Base-by-base conservation (phyloP, 2,888 invertebrate genomes). In the Stegana nigrithorax region DNA sequence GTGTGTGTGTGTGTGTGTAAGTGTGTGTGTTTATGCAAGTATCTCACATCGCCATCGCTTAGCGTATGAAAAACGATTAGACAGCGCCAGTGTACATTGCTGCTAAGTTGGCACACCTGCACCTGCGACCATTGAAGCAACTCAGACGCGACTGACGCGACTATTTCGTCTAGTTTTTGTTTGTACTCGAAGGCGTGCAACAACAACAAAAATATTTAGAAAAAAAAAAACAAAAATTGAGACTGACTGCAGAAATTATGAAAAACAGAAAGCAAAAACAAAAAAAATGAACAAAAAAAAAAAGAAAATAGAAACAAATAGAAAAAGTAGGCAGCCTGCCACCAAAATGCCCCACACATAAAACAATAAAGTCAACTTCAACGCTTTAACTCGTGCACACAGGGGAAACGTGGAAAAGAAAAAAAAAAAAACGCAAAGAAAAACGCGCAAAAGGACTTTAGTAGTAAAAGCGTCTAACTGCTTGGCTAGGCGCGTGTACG, bases 81-180 rank as follows among this genome's bases (percentile, higher is more conserved):
- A n/a, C n/a, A n/a, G n/a, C n/a, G n/a, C n/a, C n/a, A n/a, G n/a
- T n/a, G n/a, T n/a, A n/a, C n/a, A n/a, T n/a, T n/a, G n/a, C n/a
- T n/a, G n/a, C n/a, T n/a, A n/a, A n/a, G n/a, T 36, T 36, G 36
- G 53, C 10, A 77, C 79, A 79, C 75, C 79, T 77, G 79, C 83
- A 78, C 78, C 78, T 78, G 78, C 75, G 76, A 73, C 81, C 81
- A 81, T 83, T 83, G 78, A 84, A 84, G 83, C 84, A 81, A 82
- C 83, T 79, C 80, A 79, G 82, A 81, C 82, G 84, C 84, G 83
- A 84, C 83, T 84, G 83, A 79, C 79, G 75, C 77, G 79, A 73
- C 81, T 80, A 70, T 73, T 78, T 75, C 81, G 73, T 69, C 78
- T 78, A 57, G 62, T 57, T 62, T 55, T 62, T 57, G 53, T 55